Conservation (phyloP, 2,888 invertebrate species). For the Hyppa rectilinea region DNA sequence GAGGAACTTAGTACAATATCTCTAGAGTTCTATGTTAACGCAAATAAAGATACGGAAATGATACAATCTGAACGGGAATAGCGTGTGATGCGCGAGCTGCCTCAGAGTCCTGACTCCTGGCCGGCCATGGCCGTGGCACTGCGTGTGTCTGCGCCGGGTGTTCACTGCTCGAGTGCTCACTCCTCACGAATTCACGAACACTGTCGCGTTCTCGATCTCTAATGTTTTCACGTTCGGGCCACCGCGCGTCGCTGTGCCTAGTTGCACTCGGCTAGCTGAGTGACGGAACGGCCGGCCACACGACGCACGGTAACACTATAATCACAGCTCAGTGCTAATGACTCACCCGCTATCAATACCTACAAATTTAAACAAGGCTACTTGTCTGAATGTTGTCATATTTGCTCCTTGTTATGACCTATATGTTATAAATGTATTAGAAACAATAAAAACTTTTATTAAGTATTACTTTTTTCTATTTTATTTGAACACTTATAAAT, state of each 20-base stretch:
- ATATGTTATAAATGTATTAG: too few relatives aligned
- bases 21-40: not conserved
- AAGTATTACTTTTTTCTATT: too few relatives aligned
- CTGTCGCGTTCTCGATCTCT: constrained; percentile 46
- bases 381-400: constrained; percentile 2
- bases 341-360: constrained; percentile 14
- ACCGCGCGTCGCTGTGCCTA: not conserved
- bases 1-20: constrained; percentile 7
- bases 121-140: constrained; percentile 3
- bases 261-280: not conserved
- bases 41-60: constrained; percentile 9
- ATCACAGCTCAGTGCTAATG: constrained; percentile 32
- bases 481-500: too few relatives aligned
- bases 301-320: constrained; percentile 14
- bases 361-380: not conserved
- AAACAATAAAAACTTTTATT: too few relatives aligned
- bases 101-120: constrained; percentile 9
- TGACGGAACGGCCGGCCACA: not conserved
- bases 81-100: not conserved
- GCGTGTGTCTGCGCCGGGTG: too few relatives aligned
- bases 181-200: not conserved
- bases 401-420: not conserved
- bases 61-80: not conserved
- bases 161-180: constrained; percentile 9
- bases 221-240: constrained; percentile 9